Conservation (phyloP, 2,797 vertebrate species). For the Microctenopoma stevenorrisi region DNA sequence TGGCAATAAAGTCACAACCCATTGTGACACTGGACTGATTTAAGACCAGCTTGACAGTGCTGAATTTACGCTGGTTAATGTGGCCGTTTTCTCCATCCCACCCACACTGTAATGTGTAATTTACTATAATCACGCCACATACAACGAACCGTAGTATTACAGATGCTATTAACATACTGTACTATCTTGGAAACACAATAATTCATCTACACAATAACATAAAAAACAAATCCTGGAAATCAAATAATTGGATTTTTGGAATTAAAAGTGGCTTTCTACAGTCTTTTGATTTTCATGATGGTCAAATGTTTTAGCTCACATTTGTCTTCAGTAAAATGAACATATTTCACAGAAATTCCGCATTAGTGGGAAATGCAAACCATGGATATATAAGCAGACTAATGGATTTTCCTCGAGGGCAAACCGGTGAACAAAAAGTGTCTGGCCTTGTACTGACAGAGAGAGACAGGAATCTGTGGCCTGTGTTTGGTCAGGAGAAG, state of each 20-base stretch:
- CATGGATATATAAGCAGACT: conserved; percentile 43
- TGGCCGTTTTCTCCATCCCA: conserved; percentile 16
- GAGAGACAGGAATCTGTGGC: conserved; percentile 16
- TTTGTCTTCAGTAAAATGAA: conserved; percentile 18
- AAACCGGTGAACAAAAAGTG: conserved; percentile 29
- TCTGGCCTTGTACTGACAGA: conserved; percentile 39
- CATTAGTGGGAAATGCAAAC: conserved; percentile 42
- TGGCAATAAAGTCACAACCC: conserved; percentile 10
- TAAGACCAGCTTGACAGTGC: conserved; percentile 3
- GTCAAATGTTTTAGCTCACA: conserved; percentile 32
- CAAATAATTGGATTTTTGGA: not conserved
- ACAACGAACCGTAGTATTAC: conserved; percentile 13
- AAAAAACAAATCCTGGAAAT: conserved; percentile 5
- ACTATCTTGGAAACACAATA: conserved; percentile 3
- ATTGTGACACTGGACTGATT: conserved; percentile 20
- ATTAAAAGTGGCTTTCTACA: conserved; percentile 11
- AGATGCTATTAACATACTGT: conserved; percentile 1
- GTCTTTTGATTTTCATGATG: conserved; percentile 1
- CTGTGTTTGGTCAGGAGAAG: conserved; percentile 30
- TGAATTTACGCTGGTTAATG: conserved; percentile 22
- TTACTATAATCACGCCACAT: conserved; percentile 29
- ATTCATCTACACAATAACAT: conserved; percentile 21
- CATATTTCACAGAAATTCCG: conserved; percentile 39
- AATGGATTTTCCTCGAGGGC: conserved; percentile 46
- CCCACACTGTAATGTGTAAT: conserved; percentile 25